phyloP scores from a whole-genome alignment of 2,888 invertebrate genomes.

The Hoplodrina blanda region DNA sequence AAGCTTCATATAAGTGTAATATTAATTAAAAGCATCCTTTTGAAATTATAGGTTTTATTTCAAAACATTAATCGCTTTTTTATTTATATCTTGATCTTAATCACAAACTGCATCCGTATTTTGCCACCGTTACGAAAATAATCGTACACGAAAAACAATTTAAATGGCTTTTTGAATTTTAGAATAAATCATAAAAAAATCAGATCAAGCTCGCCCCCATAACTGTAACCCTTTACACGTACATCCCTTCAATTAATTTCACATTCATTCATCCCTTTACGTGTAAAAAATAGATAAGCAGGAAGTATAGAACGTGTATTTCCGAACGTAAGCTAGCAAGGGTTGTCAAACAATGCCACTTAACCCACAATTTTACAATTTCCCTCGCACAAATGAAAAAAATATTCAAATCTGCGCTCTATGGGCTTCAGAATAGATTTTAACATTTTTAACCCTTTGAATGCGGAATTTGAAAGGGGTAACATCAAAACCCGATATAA shows the following conservation, averaged over 20 bases:
- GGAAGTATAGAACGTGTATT: conserved; percentile 78
- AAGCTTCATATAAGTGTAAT: conserved; percentile 16
- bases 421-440: conserved; percentile 59
- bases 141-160: conserved; percentile 17
- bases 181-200: conserved; percentile 49
- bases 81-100: too few species aligned
- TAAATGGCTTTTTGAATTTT: conserved; percentile 1
- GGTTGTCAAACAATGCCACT: conserved; percentile 76
- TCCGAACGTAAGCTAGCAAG: conserved; percentile 73
- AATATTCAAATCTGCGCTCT: conserved; percentile 63
- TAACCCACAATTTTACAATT: conserved; percentile 72
- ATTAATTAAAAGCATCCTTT: conserved; percentile 21
- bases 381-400: conserved; percentile 28
- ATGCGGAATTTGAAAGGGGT: conserved; percentile 62
- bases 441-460: conserved; percentile 47
- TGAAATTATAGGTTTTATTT: conserved; percentile 3
- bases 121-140: conserved; percentile 10
- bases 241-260: conserved; percentile 87
- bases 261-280: conserved; percentile 83
- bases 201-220: conserved; percentile 69
- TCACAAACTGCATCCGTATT: conserved; percentile 11
- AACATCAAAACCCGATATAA: conserved; percentile 76
- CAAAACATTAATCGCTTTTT: too few species aligned
- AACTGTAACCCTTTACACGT: conserved; percentile 75
- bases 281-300: conserved; percentile 79